These are phyloP conservation scores for Parapristionchus giblindavisi DNA, from an alignment of 2,888 invertebrate species.

Conservation along the genomic window DNA sequence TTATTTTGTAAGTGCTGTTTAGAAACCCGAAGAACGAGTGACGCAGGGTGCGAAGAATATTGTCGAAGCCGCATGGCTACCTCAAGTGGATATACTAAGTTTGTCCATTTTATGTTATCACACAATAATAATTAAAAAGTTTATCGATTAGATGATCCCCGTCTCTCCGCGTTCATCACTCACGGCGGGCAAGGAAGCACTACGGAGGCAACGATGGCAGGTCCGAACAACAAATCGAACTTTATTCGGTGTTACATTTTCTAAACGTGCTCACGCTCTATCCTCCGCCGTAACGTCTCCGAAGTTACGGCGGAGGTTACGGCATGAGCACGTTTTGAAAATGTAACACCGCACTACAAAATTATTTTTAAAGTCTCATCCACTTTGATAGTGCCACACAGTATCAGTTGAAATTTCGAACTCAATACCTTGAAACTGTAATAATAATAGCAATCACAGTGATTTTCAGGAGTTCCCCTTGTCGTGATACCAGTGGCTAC, in stretches of 20 bases:
- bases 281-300: background rate
- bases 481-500: conserved; percentile 71
- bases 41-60: background rate
- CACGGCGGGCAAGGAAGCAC: conserved; percentile 49
- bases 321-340: too few species aligned
- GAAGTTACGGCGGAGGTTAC: too few species aligned
- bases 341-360: too few species aligned
- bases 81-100: conserved; percentile 15
- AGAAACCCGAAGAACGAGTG: conserved; percentile 11
- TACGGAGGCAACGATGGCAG: conserved; percentile 43
- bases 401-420: too few species aligned
- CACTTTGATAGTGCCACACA: too few species aligned
- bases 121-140: background rate
- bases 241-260: background rate
- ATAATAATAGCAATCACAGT: background rate
- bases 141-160: conserved; percentile 40
- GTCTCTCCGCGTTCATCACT: conserved; percentile 44
- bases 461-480: conserved; percentile 69
- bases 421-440: too few species aligned
- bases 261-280: background rate
- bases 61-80: conserved; percentile 21
- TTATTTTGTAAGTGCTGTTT: background rate
- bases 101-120: background rate
- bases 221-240: background rate
- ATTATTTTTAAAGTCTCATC: too few species aligned